Conservation (phyloP, 2,113 vertebrate genomes). For the Psilopogon haemacephalus region DNA sequence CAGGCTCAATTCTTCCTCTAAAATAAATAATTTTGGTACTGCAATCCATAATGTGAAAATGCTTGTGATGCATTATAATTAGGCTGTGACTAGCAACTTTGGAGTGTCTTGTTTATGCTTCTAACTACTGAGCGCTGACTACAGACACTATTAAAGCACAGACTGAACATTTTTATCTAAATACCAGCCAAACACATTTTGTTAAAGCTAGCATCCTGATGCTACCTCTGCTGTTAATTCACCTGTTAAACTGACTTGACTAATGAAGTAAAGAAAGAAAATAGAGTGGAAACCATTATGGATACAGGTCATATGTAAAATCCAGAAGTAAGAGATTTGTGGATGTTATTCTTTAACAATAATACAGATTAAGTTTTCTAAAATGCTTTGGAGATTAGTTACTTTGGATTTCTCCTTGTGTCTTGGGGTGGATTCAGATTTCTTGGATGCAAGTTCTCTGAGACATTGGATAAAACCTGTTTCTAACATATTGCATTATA, state of each 20-base stretch:
- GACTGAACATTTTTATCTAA: background rate
- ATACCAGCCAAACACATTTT: background rate
- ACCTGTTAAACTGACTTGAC: background rate
- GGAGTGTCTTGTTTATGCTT: background rate
- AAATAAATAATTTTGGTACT: background rate
- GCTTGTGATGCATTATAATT: background rate
- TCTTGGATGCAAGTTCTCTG: background rate
- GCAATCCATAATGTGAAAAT: background rate
- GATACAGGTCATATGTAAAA: background rate
- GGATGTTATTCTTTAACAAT: background rate
- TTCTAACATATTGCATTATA: background rate
- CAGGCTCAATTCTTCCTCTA: background rate
- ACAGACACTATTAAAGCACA: background rate
- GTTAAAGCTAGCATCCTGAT: background rate
- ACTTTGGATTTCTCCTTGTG: background rate
- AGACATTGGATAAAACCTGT: background rate
- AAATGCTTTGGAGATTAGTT: background rate
- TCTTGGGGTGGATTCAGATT: background rate
- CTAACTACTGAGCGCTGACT: background rate
- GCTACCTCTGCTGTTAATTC: background rate
- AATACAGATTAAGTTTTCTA: background rate
- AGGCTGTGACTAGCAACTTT: background rate
- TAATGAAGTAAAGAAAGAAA: background rate
- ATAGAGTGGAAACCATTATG: background rate
- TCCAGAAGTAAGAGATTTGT: background rate